Conservation (phyloP, 30 jellyfish, hydroid and myxozoan genomes). For the Pelagia noctiluca region DNA sequence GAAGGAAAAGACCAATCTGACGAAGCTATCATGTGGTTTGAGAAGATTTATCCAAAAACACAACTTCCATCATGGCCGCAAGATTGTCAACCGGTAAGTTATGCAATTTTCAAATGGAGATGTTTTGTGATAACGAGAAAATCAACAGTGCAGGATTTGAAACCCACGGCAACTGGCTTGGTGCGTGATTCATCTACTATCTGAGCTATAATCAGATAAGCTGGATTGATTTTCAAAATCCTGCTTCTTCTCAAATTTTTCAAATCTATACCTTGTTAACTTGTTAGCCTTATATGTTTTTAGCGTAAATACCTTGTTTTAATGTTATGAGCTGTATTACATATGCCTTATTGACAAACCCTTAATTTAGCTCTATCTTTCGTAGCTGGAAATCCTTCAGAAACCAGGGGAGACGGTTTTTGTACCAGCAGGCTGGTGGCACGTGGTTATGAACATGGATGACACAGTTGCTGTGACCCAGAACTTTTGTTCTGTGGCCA, state of each 20-base stretch:
- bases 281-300: too few relatives aligned
- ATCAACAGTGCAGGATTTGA: too few relatives aligned
- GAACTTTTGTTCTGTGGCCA: constrained; percentile 92
- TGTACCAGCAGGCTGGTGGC: constrained; percentile 99
- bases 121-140: too few relatives aligned
- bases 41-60: constrained; percentile 77
- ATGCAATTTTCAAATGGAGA: too few relatives aligned
- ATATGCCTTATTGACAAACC: background rate
- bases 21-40: constrained; percentile 97
- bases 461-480: constrained; percentile 96
- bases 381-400: constrained; percentile 89
- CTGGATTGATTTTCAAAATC: too few relatives aligned
- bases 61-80: constrained; percentile 95
- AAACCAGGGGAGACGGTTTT: constrained; percentile 98
- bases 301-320: too few relatives aligned
- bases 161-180: too few relatives aligned
- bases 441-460: constrained; percentile 94
- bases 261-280: too few relatives aligned
- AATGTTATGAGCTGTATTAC: too few relatives aligned
- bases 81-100: constrained; percentile 89
- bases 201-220: too few relatives aligned
- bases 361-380: background rate
- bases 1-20: constrained; percentile 98
- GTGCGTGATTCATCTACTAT: too few relatives aligned
- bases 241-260: too few relatives aligned